Evolutionary conservation across 1,140 invertebrate genomes (phyloP).

Genomic region (Sesamia nonagrioides): DNA sequence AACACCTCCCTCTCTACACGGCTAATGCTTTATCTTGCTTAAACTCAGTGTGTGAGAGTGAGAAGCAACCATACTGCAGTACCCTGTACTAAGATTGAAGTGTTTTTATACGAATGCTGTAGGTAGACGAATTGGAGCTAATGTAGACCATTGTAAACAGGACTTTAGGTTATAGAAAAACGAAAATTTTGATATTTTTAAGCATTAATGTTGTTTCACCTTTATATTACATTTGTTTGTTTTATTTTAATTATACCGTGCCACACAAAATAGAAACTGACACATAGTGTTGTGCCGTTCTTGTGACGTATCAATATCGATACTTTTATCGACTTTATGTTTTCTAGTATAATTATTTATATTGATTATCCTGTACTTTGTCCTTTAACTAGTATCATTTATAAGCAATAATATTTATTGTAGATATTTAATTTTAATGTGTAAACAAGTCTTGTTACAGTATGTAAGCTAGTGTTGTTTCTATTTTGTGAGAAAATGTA

Average conservation of each 20-base stretch:
- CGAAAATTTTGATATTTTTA: constrained; percentile 37
- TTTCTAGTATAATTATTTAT: constrained; percentile 32
- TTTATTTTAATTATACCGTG: constrained; percentile 23
- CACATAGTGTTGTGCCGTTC: constrained; percentile 14
- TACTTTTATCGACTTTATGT: constrained; percentile 16
- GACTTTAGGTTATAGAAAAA: constrained; percentile 14
- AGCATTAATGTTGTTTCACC: constrained; percentile 28
- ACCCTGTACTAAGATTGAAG: not conserved
- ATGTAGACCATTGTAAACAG: constrained; percentile 10
- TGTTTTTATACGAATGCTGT: not conserved
- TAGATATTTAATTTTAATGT: constrained; percentile 16
- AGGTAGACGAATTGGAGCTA: not conserved
- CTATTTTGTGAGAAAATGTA: constrained; percentile 42
- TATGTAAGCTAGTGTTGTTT: constrained; percentile 3
- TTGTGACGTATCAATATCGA: constrained; percentile 23
- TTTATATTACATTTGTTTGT: constrained; percentile 34
- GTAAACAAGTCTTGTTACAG: not conserved
- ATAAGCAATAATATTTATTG: constrained; percentile 18
- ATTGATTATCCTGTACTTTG: not conserved
- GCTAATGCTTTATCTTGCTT: too few relatives aligned
- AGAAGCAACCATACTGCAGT: too few relatives aligned
- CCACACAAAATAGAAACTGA: constrained; percentile 25
- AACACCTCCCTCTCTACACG: too few relatives aligned
- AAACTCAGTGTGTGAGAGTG: too few relatives aligned
- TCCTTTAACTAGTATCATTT: constrained; percentile 9